Percentiles rank a stretch among this genome's conserved stretches.
Evolutionary conservation across 2,113 vertebrate genomes (phyloP).

Genomic region (Ictalurus punctatus): DNA sequence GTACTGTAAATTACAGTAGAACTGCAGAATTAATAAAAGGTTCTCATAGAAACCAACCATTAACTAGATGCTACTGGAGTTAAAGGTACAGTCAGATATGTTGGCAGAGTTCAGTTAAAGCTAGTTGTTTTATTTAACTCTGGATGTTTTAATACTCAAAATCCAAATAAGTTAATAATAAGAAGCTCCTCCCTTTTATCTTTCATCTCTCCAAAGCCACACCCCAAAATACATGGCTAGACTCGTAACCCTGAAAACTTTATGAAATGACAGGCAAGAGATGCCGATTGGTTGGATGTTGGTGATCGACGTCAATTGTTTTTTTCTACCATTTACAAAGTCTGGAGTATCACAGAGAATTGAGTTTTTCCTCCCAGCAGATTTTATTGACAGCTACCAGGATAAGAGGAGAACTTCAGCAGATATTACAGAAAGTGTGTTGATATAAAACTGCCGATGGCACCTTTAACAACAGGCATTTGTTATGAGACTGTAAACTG

Average conservation of each 20-base stretch:
- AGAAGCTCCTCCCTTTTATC: neutral
- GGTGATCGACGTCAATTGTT: neutral
- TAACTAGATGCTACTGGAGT: neutral
- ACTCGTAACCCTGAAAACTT: neutral
- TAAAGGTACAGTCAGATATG: neutral
- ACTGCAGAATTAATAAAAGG: neutral
- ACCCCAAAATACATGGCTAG: neutral
- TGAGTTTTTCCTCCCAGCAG: neutral
- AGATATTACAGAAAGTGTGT: neutral
- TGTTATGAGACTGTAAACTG: neutral
- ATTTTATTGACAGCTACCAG: neutral
- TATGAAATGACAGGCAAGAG: neutral
- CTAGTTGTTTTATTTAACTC: neutral
- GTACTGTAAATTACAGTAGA: neutral
- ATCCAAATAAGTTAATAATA: neutral
- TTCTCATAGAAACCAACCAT: neutral
- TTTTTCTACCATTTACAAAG: too few species aligned
- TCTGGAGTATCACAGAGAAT: neutral
- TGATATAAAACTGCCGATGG: neutral
- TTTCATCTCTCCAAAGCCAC: neutral
- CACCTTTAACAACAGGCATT: neutral
- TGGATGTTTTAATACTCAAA: neutral
- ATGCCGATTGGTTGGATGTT: neutral
- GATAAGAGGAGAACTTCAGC: neutral
- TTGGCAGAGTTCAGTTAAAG: neutral